Evolutionary conservation across 2,888 invertebrate species (phyloP).

Genomic region (Aelia acuminata): DNA sequence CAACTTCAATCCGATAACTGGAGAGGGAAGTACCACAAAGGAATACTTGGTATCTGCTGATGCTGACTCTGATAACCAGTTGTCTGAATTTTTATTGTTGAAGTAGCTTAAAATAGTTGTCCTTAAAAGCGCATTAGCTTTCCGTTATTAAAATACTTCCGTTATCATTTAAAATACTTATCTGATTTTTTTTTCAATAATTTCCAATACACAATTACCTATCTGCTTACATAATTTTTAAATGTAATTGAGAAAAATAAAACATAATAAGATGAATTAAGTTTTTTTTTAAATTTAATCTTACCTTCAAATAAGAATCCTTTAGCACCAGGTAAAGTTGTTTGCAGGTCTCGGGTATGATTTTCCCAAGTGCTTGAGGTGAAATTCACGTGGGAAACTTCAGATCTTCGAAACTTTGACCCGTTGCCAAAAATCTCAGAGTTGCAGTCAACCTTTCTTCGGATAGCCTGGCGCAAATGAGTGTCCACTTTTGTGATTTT

Average conservation of each 20-base stretch:
- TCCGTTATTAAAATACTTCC: too few species aligned
- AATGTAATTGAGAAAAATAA: conserved; percentile 54
- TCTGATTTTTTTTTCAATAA: conserved; percentile 55
- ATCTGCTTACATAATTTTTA: conserved; percentile 49
- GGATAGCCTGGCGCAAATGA: too few species aligned
- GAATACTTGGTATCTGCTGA: conserved; percentile 54
- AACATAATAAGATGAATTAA: conserved; percentile 21
- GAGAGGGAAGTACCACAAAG: conserved; percentile 43
- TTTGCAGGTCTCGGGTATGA: conserved; percentile 60
- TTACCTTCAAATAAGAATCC: conserved; percentile 59
- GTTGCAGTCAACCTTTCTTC: too few species aligned
- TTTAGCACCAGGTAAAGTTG: conserved; percentile 58
- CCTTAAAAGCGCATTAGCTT: background rate
- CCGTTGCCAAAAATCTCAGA: too few species aligned
- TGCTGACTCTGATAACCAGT: conserved; percentile 56
- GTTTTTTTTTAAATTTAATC: conserved; percentile 45
- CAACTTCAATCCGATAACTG: conserved; percentile 55
- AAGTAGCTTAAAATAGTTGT: conserved; percentile 44
- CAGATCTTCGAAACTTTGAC: too few species aligned
- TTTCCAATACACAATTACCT: conserved; percentile 39
- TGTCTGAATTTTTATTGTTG: conserved; percentile 60
- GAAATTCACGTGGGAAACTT: conserved; percentile 60
- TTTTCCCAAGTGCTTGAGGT: conserved; percentile 61
- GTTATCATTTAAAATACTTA: conserved; percentile 35
- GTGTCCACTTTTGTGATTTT: too few species aligned